A percentile compares a stretch with the other conserved stretches of the same genome.
Evolutionary conservation across 2,113 vertebrate genomes (phyloP).

Genomic region (Acrocephalus kingi): DNA sequence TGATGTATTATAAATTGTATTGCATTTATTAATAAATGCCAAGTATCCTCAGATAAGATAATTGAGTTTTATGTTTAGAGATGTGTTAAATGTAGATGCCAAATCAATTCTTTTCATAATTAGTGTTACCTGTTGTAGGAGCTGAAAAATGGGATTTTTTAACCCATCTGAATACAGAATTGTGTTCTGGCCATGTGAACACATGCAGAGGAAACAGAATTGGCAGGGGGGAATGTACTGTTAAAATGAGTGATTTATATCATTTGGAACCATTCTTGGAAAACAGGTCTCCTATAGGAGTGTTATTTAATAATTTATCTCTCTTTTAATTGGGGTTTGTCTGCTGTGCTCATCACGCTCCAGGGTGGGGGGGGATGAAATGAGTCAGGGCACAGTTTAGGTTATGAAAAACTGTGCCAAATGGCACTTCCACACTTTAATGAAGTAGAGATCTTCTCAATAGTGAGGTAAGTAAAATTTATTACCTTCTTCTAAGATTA

Average conservation of each 20-base stretch:
- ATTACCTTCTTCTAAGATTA: background rate
- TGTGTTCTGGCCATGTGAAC: background rate
- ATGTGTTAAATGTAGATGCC: conserved; percentile 17
- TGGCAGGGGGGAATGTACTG: background rate
- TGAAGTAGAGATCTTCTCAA: background rate
- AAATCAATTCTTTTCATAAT: conserved; percentile 46
- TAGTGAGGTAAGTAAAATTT: background rate
- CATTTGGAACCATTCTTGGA: conserved; percentile 17
- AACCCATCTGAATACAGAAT: background rate
- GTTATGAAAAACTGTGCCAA: background rate
- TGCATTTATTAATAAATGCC: conserved; percentile 59
- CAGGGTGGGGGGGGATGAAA: background rate
- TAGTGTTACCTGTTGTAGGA: conserved; percentile 36
- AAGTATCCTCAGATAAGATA: conserved; percentile 8
- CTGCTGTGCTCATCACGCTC: background rate
- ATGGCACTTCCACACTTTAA: background rate
- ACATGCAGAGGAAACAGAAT: background rate
- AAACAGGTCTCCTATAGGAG: conserved; percentile 1
- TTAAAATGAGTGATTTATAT: conserved; percentile 34
- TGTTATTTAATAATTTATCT: conserved; percentile 39
- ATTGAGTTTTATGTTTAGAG: conserved; percentile 42
- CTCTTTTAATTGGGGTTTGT: conserved; percentile 14
- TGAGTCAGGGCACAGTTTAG: background rate
- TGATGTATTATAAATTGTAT: background rate
- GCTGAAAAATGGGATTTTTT: conserved; percentile 41